Conservation (phyloP, 2,797 vertebrate species). For the Eulemur rubriventer region DNA sequence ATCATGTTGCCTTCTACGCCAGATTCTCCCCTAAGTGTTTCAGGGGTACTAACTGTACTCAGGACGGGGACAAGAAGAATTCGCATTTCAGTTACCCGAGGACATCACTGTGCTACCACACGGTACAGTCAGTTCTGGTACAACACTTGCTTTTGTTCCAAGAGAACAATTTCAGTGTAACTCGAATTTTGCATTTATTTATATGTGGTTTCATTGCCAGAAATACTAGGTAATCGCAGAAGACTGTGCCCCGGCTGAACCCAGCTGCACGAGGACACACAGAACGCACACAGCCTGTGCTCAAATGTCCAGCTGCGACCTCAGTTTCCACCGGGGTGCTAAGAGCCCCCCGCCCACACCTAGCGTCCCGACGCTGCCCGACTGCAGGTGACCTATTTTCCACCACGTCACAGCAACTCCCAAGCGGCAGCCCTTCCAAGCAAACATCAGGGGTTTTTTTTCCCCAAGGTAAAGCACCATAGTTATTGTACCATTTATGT, state of each 20-base stretch:
- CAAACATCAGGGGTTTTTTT: background rate
- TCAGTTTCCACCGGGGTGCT: background rate
- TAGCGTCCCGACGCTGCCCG: no score
- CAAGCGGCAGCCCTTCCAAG: background rate
- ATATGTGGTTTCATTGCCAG: background rate
- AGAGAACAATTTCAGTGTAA: background rate
- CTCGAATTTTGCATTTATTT: background rate
- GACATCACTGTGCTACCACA: background rate
- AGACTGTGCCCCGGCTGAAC: background rate
- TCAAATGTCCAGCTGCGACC: fast-evolving
- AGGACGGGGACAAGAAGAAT: background rate
- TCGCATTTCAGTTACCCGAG: no score
- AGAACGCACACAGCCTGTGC: background rate
- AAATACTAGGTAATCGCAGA: background rate
- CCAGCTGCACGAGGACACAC: background rate
- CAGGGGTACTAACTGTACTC: background rate
- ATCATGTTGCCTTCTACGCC: background rate
- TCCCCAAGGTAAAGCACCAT: background rate
- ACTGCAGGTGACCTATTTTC: background rate
- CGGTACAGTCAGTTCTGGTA: background rate
- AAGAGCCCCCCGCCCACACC: background rate
- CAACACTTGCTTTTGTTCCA: background rate
- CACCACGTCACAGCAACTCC: background rate
- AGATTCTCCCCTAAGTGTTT: background rate
- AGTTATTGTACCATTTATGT: background rate